Percentiles rank a stretch among this genome's conserved stretches.
These are phyloP conservation scores for Bombus affinis DNA, from an alignment of 1,140 invertebrate species.

Conservation along the genomic window DNA sequence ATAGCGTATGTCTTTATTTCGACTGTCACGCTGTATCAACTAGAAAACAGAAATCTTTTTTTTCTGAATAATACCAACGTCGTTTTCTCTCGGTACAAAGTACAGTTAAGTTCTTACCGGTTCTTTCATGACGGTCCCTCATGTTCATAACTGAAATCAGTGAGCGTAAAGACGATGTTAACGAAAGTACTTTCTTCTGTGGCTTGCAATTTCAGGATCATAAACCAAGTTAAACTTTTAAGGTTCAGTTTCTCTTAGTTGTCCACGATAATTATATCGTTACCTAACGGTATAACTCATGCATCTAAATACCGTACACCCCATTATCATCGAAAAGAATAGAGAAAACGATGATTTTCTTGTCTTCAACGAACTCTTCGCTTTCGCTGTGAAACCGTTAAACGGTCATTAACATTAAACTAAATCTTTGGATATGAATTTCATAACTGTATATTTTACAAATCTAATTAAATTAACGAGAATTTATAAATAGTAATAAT, in stretches of 20 bases:
- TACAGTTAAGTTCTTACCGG: neutral
- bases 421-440: conserved; percentile 4
- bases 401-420: conserved; percentile 16
- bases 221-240: conserved; percentile 23
- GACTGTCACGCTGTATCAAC: neutral
- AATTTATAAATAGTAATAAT: neutral
- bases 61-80: neutral
- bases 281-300: neutral
- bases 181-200: conserved; percentile 42
- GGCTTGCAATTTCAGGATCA: conserved; percentile 51
- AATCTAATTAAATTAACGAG: neutral
- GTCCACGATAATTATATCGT: conserved; percentile 36
- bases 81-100: neutral
- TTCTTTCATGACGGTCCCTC: neutral
- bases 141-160: neutral
- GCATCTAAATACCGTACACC: neutral
- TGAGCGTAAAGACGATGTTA: conserved; percentile 36
- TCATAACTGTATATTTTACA: neutral
- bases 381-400: conserved; percentile 29
- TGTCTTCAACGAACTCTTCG: neutral
- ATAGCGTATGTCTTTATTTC: neutral
- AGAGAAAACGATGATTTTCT: conserved; percentile 28
- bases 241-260: conserved; percentile 34
- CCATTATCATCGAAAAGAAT: neutral
- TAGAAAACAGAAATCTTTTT: neutral